Conservation (phyloP, 2,888 invertebrate species). For the Eupeodes luniger region DNA sequence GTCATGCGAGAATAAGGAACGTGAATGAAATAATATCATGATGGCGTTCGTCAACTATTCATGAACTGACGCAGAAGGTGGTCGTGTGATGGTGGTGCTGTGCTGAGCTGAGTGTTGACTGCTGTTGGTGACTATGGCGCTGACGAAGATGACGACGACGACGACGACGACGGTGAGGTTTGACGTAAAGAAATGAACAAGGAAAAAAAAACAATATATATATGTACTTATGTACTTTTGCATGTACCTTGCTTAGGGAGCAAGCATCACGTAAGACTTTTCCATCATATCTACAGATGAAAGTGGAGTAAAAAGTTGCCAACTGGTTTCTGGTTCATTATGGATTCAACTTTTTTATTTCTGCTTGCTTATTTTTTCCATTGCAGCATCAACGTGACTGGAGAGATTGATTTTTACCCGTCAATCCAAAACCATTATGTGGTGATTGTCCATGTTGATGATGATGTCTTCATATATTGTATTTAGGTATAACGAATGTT, state of each 20-base stretch:
- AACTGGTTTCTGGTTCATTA: slow-evolving; percentile 74
- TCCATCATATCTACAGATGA: slow-evolving; percentile 37
- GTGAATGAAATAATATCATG: slow-evolving; percentile 72
- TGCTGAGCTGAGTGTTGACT: not conserved
- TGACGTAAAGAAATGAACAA: not conserved
- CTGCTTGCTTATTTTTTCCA: slow-evolving; percentile 19
- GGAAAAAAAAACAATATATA: slow-evolving; percentile 20
- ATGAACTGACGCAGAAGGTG: slow-evolving; percentile 50
- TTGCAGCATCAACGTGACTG: slow-evolving; percentile 71
- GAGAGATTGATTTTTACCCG: slow-evolving; percentile 35
- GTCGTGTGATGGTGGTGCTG: not conserved
- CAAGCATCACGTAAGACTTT: slow-evolving; percentile 49
- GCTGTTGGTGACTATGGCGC: not conserved
- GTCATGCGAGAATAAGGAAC: slow-evolving; percentile 76
- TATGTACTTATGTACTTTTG: too few species aligned
- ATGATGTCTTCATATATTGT: slow-evolving; percentile 9
- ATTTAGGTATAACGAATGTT: not conserved
- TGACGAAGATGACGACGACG: not conserved
- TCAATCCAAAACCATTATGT: slow-evolving; percentile 22
- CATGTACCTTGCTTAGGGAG: slow-evolving; percentile 7
- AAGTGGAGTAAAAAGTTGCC: slow-evolving; percentile 73
- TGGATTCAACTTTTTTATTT: slow-evolving; percentile 57
- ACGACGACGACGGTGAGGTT: slow-evolving; percentile 40
- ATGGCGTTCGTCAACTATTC: slow-evolving; percentile 73
- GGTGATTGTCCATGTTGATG: slow-evolving; percentile 9